phyloP scores from a whole-genome alignment of 2,113 vertebrate genomes.

The Aspiorhynchus laticeps region DNA sequence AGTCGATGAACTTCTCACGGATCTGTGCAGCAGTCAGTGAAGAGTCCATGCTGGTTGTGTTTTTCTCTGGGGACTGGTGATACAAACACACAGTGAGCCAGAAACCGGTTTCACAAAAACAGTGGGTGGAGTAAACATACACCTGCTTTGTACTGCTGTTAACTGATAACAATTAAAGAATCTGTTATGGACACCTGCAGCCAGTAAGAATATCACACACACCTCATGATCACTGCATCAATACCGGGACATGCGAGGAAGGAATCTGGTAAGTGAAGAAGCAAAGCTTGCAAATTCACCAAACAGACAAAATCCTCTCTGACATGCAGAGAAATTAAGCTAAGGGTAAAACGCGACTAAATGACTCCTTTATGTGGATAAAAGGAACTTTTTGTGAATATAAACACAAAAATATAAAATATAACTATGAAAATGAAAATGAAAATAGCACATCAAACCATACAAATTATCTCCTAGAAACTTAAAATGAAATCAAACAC shows the following conservation, averaged over 20 bases:
- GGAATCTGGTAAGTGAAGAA: background rate
- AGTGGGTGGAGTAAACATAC: background rate
- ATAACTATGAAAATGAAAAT: no score
- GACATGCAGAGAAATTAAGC: background rate
- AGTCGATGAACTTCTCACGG: constrained; percentile 91
- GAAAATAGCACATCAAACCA: no score
- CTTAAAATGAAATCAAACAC: background rate
- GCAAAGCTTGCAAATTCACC: background rate
- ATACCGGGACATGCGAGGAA: background rate
- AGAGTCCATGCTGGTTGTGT: constrained; percentile 81
- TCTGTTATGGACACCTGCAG: background rate
- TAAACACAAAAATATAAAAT: no score
- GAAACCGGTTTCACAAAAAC: background rate
- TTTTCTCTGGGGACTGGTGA: constrained; percentile 46
- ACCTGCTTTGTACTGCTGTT: constrained; percentile 2
- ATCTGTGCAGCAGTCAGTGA: constrained; percentile 86
- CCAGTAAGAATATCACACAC: background rate
- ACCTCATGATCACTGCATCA: background rate
- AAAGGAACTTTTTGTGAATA: no score
- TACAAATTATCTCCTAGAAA: no score
- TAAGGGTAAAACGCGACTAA: no score
- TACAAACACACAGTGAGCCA: constrained; percentile 15
- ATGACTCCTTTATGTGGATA: background rate
- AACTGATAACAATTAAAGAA: background rate
- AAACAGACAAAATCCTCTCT: background rate